Percentiles rank a stretch among this genome's conserved stretches.
phyloP scores from a whole-genome alignment of 2,888 invertebrate genomes.

The Bruchidius siliquastri region DNA sequence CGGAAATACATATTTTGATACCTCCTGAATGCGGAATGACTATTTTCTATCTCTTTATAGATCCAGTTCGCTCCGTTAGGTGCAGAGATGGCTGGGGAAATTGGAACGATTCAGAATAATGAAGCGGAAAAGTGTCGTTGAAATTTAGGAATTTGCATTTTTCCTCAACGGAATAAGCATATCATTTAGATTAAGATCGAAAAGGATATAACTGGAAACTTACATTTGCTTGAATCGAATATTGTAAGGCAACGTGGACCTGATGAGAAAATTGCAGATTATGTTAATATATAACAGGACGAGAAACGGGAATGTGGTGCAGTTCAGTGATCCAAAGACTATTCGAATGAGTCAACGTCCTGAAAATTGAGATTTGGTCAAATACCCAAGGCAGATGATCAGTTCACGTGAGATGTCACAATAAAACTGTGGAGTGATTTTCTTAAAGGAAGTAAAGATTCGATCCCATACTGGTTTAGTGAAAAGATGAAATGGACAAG shows the following conservation, averaged over 20 bases:
- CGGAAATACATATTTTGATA: neutral
- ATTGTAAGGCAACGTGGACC: neutral
- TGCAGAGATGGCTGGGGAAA: neutral
- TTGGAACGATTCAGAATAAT: neutral
- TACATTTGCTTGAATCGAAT: neutral
- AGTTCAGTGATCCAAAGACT: too few species aligned
- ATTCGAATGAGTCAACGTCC: too few species aligned
- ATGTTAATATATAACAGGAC: too few species aligned
- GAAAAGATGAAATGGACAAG: too few species aligned
- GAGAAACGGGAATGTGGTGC: too few species aligned
- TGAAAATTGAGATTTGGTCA: too few species aligned
- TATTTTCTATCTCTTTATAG: neutral
- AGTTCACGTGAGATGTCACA: too few species aligned
- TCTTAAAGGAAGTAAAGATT: too few species aligned
- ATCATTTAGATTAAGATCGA: neutral
- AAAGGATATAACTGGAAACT: neutral
- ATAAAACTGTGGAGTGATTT: too few species aligned
- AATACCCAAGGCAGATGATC: too few species aligned
- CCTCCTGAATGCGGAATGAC: neutral
- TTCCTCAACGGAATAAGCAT: neutral
- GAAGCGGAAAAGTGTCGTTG: neutral
- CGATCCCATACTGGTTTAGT: too few species aligned
- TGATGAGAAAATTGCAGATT: neutral
- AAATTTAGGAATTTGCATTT: neutral
- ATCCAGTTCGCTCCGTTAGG: neutral